These are phyloP conservation scores for Ibidorhyncha struthersii DNA, from an alignment of 2,113 vertebrate species.

Conservation along the genomic window DNA sequence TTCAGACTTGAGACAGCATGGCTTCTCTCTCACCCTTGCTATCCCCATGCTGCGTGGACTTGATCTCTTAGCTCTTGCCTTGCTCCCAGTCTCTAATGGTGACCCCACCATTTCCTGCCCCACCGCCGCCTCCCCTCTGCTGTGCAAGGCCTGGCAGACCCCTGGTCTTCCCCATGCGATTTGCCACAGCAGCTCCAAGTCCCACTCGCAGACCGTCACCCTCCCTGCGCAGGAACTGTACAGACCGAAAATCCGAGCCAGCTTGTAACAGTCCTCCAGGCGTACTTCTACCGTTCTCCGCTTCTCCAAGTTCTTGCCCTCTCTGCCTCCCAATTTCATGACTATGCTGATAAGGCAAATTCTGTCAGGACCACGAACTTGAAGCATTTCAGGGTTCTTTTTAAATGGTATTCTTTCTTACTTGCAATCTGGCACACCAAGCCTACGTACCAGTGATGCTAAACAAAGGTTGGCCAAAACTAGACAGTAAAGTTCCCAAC, in stretches of 20 bases:
- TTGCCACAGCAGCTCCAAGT: neutral
- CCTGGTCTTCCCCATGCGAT: rapidly evolving
- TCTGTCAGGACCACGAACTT: neutral
- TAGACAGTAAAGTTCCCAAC: neutral
- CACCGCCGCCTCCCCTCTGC: neutral
- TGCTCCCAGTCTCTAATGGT: rapidly evolving
- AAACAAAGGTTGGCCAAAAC: neutral
- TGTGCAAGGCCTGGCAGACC: neutral
- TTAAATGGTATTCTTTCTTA: neutral
- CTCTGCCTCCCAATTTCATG: neutral
- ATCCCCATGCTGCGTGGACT: neutral
- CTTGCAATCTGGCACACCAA: neutral
- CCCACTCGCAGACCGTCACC: neutral
- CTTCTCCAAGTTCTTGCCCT: neutral
- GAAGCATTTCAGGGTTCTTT: neutral
- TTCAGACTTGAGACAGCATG: neutral
- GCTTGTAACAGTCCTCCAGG: neutral
- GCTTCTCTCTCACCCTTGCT: neutral
- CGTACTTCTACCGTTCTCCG: rapidly evolving
- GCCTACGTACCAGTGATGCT: neutral
- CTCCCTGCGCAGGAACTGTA: neutral
- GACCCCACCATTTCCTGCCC: neutral
- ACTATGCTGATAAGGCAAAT: neutral
- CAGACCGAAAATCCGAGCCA: neutral
- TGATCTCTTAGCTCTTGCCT: neutral